A percentile compares a stretch with the other conserved stretches of the same genome.
These are phyloP conservation scores for Dipodomys stephensi DNA, from an alignment of 2,113 vertebrate genomes.

Conservation along the genomic window DNA sequence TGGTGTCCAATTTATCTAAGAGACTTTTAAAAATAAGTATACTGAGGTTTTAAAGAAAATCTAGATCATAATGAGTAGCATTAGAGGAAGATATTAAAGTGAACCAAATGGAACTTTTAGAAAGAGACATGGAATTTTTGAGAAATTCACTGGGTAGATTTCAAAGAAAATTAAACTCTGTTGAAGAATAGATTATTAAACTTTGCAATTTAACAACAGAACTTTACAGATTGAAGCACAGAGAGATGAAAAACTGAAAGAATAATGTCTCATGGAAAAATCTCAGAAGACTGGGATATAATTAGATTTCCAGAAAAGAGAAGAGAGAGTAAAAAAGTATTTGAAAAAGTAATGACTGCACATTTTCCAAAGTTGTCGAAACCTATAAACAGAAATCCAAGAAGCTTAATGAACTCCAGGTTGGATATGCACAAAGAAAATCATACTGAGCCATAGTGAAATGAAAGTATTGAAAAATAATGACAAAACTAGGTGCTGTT, in stretches of 20 bases:
- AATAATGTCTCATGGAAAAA: neutral
- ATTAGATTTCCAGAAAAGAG: conserved; percentile 16
- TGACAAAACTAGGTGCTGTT: too few relatives aligned
- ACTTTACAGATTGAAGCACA: conserved; percentile 9
- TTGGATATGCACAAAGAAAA: neutral
- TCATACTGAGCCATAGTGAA: neutral
- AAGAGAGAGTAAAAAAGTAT: neutral
- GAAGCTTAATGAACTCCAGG: neutral
- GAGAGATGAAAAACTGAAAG: neutral
- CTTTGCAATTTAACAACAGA: neutral
- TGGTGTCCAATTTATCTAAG: neutral
- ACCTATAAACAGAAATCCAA: neutral
- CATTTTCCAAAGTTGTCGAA: conserved; percentile 43
- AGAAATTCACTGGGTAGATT: neutral
- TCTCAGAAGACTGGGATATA: neutral
- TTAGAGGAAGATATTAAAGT: neutral
- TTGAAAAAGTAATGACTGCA: neutral
- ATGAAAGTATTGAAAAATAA: neutral
- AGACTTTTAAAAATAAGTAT: neutral
- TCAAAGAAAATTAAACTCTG: neutral
- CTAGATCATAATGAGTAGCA: neutral
- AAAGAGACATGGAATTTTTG: conserved; percentile 13
- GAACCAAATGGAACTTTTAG: conserved; percentile 11
- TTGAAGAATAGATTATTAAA: neutral
- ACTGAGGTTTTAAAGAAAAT: conserved; percentile 9